Conservation (phyloP, 2,113 vertebrate genomes). For the Typhlomys cinereus region DNA sequence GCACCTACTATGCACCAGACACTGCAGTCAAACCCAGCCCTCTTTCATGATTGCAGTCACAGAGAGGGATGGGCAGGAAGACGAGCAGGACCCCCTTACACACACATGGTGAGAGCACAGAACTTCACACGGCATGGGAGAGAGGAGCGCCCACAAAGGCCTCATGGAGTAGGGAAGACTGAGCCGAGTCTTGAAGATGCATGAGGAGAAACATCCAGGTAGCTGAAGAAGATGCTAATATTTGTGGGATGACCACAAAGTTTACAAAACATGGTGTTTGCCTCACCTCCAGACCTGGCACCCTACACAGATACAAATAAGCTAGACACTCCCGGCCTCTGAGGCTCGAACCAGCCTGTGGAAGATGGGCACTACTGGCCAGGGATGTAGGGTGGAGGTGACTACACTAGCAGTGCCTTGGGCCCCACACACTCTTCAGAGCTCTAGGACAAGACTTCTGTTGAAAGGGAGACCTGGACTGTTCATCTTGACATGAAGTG, state of each 20-base stretch:
- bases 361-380: neutral
- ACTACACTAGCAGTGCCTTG: neutral
- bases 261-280: neutral
- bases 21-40: neutral
- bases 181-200: neutral
- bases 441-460: neutral
- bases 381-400: neutral
- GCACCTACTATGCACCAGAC: neutral
- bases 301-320: neutral
- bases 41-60: neutral
- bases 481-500: neutral
- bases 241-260: neutral
- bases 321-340: neutral
- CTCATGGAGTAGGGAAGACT: neutral
- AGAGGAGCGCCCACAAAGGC: neutral
- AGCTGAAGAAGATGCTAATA: constrained; percentile 5
- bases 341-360: neutral
- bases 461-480: neutral
- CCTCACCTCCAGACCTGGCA: neutral
- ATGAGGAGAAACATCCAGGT: neutral
- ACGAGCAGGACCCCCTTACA: neutral
- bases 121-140: neutral
- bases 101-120: neutral
- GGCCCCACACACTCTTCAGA: neutral
- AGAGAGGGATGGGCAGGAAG: neutral